Base-by-base conservation (phyloP, 2,797 vertebrate genomes). In the Eulemur rubriventer region DNA sequence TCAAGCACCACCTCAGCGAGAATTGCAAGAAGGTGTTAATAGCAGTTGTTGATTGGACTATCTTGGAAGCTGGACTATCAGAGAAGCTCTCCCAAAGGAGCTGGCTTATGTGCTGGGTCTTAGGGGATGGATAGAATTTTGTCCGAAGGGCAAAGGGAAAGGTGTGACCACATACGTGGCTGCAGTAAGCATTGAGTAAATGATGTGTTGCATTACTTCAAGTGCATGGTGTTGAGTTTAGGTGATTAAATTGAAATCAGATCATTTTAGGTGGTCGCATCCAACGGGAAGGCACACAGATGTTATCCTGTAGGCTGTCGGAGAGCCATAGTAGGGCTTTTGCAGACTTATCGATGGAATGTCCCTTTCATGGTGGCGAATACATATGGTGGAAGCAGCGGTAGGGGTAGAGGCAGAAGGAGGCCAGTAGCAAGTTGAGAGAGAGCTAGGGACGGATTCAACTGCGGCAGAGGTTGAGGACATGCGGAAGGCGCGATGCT, bases 131-230 rank as follows among this genome's bases (percentile, higher is more conserved):
- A 11, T 9, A 73, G 69, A 50, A 35, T 35, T 48, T 57, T 46
- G 7, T 46, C 33, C 9, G 2, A 48, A 57, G 22, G 24, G 2
- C 35, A 17, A 5, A 11, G 8, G 67, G 33, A 6, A 28, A 13
- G 11, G 12, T 4, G 8, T 4, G 33, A 33, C 38, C 17, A 0
- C 8, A 52, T 7, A 0, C 2, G 1, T 4, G 17, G 0, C 0
- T 20, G 6, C 20, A 4, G 4, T 4, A 17, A 28, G 30, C 63
- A 22, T 55, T 22, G 30, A 11, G 24, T 28, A 26, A 11, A 30
- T 8, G 12, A 14, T 16, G 5, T 18, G 28, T 30, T 22, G 17
- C 16, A 4, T 30, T 7, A 7, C 41, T 61, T 91, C 43, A 50
- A 18, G 57, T 0, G 17, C 30, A 2, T 3, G 35, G 9, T 18